These are phyloP conservation scores for Ictidomys tridecemlineatus DNA, from an alignment of 2,113 vertebrate species.

Conservation along the genomic window DNA sequence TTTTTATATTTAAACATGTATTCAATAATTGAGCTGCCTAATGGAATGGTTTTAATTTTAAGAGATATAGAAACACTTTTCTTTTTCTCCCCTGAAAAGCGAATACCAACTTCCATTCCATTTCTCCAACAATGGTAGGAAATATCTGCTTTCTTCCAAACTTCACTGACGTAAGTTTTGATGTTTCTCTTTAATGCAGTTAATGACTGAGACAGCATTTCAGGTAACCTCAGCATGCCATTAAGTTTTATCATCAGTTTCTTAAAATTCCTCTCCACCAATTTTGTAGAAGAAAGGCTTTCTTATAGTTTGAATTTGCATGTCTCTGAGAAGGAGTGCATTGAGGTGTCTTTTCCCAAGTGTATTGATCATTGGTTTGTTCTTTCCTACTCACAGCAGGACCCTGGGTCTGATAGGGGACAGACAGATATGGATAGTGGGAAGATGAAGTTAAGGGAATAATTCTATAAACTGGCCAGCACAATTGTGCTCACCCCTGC, in stretches of 20 bases:
- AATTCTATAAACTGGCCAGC: no score
- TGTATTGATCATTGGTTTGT: neutral
- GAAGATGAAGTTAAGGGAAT: no score
- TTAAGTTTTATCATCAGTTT: neutral
- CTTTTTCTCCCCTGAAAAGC: neutral
- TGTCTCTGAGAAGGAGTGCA: neutral
- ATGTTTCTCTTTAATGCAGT: neutral
- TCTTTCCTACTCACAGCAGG: neutral
- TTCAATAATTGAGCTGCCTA: neutral
- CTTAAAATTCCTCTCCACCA: no score
- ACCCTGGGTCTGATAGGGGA: neutral
- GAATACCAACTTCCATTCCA: neutral
- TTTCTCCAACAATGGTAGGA: neutral
- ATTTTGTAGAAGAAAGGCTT: neutral
- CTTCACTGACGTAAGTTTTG: neutral
- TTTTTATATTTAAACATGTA: neutral
- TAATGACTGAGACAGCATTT: neutral
- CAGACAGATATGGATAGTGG: no score
- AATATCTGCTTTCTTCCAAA: neutral
- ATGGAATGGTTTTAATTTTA: conserved; percentile 29
- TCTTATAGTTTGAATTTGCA: neutral
- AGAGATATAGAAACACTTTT: neutral
- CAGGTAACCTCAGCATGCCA: neutral
- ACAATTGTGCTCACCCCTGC: no score
- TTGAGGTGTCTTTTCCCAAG: neutral